phyloP scores from a whole-genome alignment of 2,113 vertebrate species.

The Sorex araneus region DNA sequence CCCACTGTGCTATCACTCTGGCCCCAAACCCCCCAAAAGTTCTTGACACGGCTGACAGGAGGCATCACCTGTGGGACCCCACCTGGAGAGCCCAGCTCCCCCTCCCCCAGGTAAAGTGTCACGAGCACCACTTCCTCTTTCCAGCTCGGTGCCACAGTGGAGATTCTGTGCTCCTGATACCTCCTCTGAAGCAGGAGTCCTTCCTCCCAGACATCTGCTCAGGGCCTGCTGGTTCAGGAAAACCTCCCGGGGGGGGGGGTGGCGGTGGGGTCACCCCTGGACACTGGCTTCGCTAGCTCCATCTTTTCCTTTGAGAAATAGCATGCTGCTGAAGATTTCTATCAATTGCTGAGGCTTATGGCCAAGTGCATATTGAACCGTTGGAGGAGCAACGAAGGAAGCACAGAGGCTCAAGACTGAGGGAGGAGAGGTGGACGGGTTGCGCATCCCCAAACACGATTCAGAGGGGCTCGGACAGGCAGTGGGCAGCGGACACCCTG shows the following conservation, averaged over 20 bases:
- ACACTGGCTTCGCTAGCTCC: neutral
- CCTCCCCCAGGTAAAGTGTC: neutral
- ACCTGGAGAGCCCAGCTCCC: neutral
- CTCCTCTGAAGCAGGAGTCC: neutral
- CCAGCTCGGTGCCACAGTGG: neutral
- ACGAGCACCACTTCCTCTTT: neutral
- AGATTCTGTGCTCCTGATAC: neutral
- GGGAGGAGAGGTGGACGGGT: neutral
- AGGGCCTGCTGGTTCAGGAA: neutral
- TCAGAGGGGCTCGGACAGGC: neutral
- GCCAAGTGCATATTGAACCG: neutral
- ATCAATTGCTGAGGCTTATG: neutral
- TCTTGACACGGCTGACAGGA: neutral
- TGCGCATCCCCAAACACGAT: neutral
- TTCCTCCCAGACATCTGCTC: neutral
- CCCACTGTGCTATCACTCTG: too few species aligned
- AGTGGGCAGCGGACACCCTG: neutral
- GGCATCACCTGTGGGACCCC: neutral
- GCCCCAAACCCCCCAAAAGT: too few species aligned
- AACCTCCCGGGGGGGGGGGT: neutral
- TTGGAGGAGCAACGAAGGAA: neutral
- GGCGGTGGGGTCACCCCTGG: neutral
- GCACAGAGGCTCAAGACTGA: neutral
- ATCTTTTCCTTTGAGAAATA: too few species aligned
- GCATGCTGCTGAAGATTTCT: neutral